Evolutionary conservation across 2,113 vertebrate genomes (phyloP), one percentile per base, ranked within the genome.

Genomic region (Bucco capensis): DNA sequence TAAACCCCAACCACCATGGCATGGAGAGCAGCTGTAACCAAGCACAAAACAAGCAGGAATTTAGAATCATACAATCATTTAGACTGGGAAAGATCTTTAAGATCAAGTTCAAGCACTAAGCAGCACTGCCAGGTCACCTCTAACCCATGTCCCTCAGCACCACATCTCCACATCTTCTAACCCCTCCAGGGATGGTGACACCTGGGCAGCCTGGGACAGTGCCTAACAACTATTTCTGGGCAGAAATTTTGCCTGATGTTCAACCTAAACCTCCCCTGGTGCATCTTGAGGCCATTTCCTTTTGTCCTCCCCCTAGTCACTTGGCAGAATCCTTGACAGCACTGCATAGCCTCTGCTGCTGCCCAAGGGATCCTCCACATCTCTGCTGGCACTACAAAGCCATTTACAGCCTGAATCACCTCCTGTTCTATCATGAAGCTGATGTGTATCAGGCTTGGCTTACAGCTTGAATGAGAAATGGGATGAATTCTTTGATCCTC

Each of bases 401-500:
- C 89, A 24, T 90, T 81, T 30, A 51, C 83, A 92, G 21, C 88
- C 90, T 12, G 19, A 61, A 67, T 53, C 88, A 62, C 61, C 69
- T 75, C 38, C 21, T 22, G 25, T 60, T 8, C 42, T 33, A 33
- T 28, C 60, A 94, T 14, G 86, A 81, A 89, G 78, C 50, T 62
- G 89, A 72, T 81, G 69, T 12, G 60, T 33, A 60, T 91, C 92
- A 66, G 84, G 62, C 78, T 86, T 38, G 84, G 70, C 18, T n/a
- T 65, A 35, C 74, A 88, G 85, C 72, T 44, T 8, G 64, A 73
- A 66, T 56, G 92, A 86, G 88, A 81, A 88, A 88, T 28, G 8
- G 73, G 86, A 57, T 31, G 75, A 74, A 81, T 64, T 57, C 69
- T 95, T 90, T 72, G 88, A 91, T 83, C 88, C 62, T 70, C 75